Base-by-base conservation (phyloP, 2,888 invertebrate genomes). In the Terebella lapidaria region DNA sequence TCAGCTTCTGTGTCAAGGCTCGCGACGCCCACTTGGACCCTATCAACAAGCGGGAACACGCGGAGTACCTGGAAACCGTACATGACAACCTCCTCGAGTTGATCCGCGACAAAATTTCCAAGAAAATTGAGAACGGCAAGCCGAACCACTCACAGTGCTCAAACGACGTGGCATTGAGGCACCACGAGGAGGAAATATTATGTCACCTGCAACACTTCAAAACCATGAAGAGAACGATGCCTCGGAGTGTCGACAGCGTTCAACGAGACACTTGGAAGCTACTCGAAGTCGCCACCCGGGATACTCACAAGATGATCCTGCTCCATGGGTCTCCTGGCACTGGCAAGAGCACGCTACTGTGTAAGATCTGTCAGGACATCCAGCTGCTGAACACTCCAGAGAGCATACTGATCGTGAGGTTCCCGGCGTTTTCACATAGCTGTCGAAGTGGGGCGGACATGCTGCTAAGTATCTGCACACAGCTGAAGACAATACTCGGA, bases 401-500 rank as follows among this genome's bases (percentile, higher is more conserved):
- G 29, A 45, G 24, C 5, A 42, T 54, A 26, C 22, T 61, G n/a
- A 25, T 63, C 2, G 35, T 59, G n/a, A 42, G 63, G 2, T 61
- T 56, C 51, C 27, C 59, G 4, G 61, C 58, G 4, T 30, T 61
- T n/a, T 56, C 56, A 2, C 26, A 46, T 3, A 20, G 22, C n/a
- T 54, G 54, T 22, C 27, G n/a, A 24, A 45, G 59, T 5, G 15
- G 29, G 10, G 24, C 26, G 4, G 59, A 58, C 18, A 49, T 63
- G 3, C 55, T 63, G 46, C 47, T 42, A 18, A 54, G 63, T 42
- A 24, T 63, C 27, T 63, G 63, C 51, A 35, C 24, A 24, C 61
- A 63, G 46, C 20, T 63, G 18, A 26, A 49, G 18, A 5, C 18
- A 10, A 24, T 49, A 5, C 18, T 49, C n/a, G 49, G 22, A 15